Percentiles rank a stretch among this genome's conserved stretches.
Conservation (phyloP, 2,888 invertebrate genomes). For the Plebejus anna region DNA sequence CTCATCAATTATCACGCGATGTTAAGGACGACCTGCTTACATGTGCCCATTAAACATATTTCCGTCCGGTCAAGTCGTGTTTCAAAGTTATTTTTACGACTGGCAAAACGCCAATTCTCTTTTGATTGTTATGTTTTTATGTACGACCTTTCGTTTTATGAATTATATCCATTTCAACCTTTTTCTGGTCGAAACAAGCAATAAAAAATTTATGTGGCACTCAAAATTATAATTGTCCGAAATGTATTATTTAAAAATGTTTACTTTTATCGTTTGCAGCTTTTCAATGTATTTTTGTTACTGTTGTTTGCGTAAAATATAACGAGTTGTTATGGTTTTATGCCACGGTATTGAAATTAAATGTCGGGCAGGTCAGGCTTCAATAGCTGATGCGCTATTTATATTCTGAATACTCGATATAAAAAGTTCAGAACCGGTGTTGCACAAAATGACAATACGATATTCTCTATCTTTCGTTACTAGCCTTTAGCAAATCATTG, state of each 20-base stretch:
- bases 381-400: not conserved
- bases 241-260: constrained; percentile 21
- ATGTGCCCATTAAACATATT: constrained; percentile 36
- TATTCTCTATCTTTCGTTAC: too few species aligned
- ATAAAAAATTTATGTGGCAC: constrained; percentile 16
- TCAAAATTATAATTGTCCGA: constrained; percentile 20
- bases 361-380: not conserved
- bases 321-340: not conserved
- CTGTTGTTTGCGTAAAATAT: not conserved
- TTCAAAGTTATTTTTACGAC: constrained; percentile 41
- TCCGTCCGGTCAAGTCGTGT: constrained; percentile 39
- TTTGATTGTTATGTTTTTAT: constrained; percentile 41
- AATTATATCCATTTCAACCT: constrained; percentile 31
- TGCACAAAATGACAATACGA: too few species aligned
- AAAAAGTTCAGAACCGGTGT: not conserved
- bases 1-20: not conserved
- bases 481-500: too few species aligned
- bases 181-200: constrained; percentile 26
- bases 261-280: constrained; percentile 2
- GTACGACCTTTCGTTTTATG: constrained; percentile 36
- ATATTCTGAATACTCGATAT: not conserved
- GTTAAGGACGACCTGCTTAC: constrained; percentile 28
- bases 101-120: constrained; percentile 43
- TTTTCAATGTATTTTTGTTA: not conserved
- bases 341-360: not conserved